These are phyloP conservation scores for Proales similis DNA, from an alignment of 1,140 invertebrate species.

Conservation along the genomic window DNA sequence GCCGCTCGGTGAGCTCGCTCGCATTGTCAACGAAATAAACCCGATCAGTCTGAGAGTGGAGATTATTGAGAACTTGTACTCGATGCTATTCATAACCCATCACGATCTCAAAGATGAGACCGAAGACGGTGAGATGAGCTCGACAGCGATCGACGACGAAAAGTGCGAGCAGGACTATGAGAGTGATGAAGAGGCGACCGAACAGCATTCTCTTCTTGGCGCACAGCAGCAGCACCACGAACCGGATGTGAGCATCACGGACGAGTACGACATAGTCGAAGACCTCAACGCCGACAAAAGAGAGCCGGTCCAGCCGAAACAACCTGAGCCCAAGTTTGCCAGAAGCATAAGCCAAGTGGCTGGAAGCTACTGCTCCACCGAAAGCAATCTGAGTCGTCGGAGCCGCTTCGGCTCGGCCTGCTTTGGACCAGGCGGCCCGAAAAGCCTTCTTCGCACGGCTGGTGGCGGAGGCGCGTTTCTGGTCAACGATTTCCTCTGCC, in stretches of 20 bases:
- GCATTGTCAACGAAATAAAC: slow-evolving; percentile 45
- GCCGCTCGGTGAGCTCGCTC: slow-evolving; percentile 41
- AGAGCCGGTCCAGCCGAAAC: background rate
- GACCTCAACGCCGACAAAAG: background rate
- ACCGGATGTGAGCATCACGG: too few species aligned
- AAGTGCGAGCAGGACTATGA: slow-evolving; percentile 41
- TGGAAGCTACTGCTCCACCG: too few species aligned
- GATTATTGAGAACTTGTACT: slow-evolving; percentile 54
- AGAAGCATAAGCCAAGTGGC: too few species aligned
- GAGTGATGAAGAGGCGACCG: too few species aligned
- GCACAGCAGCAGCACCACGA: too few species aligned
- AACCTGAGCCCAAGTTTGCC: background rate
- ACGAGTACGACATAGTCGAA: too few species aligned
- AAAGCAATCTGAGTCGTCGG: too few species aligned
- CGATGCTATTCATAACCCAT: slow-evolving; percentile 50
- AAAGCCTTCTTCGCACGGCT: background rate
- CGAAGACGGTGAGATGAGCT: slow-evolving; percentile 40
- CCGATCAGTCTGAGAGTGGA: slow-evolving; percentile 51
- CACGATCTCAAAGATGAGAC: slow-evolving; percentile 45
- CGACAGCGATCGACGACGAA: slow-evolving; percentile 42
- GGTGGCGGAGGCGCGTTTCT: slow-evolving; percentile 41
- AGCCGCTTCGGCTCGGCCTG: too few species aligned
- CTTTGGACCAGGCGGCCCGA: background rate
- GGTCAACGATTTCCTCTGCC: slow-evolving; percentile 47
- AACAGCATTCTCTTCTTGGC: too few species aligned